Evolutionary conservation across 2,888 invertebrate genomes (phyloP), one percentile per base, ranked within the genome.

Genomic region (Cyclophora albipunctata): DNA sequence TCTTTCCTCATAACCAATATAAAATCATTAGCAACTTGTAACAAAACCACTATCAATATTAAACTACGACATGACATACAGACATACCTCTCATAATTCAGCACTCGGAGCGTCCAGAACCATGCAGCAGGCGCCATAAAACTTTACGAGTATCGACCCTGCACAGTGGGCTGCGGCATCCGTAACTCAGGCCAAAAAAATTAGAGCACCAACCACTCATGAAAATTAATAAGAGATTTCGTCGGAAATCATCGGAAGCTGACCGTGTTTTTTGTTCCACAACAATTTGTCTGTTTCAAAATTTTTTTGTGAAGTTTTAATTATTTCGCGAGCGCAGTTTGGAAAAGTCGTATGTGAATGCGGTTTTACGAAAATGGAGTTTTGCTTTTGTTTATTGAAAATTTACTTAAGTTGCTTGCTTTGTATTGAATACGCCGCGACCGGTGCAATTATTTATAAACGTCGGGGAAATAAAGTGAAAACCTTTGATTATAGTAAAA

Each of bases 151-250:
- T 58, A 61, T 63, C 58, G 58, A 67, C 61, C 37, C 5, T 51
- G 68, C 61, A 64, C 68, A 63, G 61, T 59, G 62, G 50, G 60
- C 58, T 49, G 45, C 53, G 56, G 63, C 65, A 73, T 43, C 6
- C 43, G 43, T 43, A 43, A 43, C 6, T 43, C 6, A 5, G 6
- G n/a, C 42, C 37, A 47, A 80, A 79, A 75, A 81, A 81, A 77
- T 67, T 80, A 66, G 82, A 81, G 80, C 81, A 80, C 54, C 64
- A 59, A 54, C 62, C 46, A 57, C 64, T 79, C 80, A 79, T 81
- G 80, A 81, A 81, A 81, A 80, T 81, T 79, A 78, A 79, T 81
- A 75, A 73, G 68, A 60, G 60, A 43, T 68, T 70, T 74, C 75
- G 68, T 62, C 64, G 62, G 73, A 75, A 73, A 54, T 62, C 58